Percentiles rank a stretch among this genome's conserved stretches.
Evolutionary conservation across 2,797 vertebrate species (phyloP).

Genomic region (Phrynocephalus vlangalii): DNA sequence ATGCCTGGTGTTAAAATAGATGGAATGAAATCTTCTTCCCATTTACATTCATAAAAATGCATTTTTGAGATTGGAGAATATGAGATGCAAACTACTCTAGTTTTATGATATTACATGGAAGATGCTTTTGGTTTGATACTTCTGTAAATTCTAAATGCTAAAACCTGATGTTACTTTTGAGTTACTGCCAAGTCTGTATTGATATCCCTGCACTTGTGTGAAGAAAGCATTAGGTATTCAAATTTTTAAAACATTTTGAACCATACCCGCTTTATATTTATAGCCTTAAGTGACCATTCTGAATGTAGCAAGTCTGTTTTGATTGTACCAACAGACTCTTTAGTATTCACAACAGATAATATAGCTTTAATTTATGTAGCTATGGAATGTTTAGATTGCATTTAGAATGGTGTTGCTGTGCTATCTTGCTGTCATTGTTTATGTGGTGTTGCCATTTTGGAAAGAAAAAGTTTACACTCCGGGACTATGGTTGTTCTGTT

Average conservation of each 20-base stretch:
- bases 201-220: not conserved
- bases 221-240: constrained; percentile 44
- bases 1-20: constrained; percentile 14
- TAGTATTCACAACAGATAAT: constrained; percentile 60
- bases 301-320: constrained; percentile 56
- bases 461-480: not conserved
- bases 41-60: constrained; percentile 35
- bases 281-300: constrained; percentile 50
- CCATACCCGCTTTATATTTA: constrained; percentile 52
- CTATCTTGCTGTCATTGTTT: constrained; percentile 27
- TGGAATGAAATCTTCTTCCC: constrained; percentile 35
- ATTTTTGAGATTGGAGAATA: constrained; percentile 36
- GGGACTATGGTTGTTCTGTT: constrained; percentile 25
- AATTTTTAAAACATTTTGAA: constrained; percentile 55
- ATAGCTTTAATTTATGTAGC: constrained; percentile 60
- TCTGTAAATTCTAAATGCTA: constrained; percentile 47
- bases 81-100: not conserved
- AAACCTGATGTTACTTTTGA: constrained; percentile 43
- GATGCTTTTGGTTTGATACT: constrained; percentile 18
- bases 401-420: constrained; percentile 44
- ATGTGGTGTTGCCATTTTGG: constrained; percentile 15
- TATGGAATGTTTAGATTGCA: constrained; percentile 49
- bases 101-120: constrained; percentile 49
- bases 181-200: constrained; percentile 35
- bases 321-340: constrained; percentile 51